Evolutionary conservation across 2,113 vertebrate species (phyloP), one percentile per base, ranked within the genome.

Genomic region (Hippocampus comes): DNA sequence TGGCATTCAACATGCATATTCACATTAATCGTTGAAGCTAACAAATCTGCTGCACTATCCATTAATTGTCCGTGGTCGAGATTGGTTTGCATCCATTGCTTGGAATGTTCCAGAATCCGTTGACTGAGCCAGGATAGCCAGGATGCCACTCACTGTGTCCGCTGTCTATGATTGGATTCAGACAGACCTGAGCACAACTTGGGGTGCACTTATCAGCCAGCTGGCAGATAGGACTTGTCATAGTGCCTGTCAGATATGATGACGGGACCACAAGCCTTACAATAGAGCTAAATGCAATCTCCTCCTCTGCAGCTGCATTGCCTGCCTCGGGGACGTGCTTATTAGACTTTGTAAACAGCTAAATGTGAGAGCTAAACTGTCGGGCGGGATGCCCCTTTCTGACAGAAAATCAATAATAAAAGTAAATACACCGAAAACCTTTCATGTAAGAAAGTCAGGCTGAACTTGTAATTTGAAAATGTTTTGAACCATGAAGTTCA

Each of bases 271-370:
- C 76, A 67, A 87, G 71, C 78, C 84, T 83, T 85, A 90, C 90
- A 91, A 89, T 93, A 82, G 82, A 81, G 84, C 87, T 88, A 88
- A 91, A 90, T 89, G 78, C 86, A 92, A 91, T 92, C 89, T 92
- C 88, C 87, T 88, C 77, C 85, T 82, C 82, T 81, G 79, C 83
- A 84, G 83, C 82, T 83, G 90, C 82, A 81, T 66, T 79, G 80
- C 30, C 78, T 73, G 81, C 89, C 87, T 87, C 73, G 55, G 86
- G 87, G 88, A 91, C 81, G 80, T 61, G 74, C 86, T 85, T 90
- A 87, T 91, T 87, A 91, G 89, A 89, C 84, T 88, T 90, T 87
- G 87, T 91, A 92, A 92, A 92, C 89, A 92, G 87, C 78, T 73
- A 79, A 79, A 87, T 82, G 75, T 81, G 81, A 88, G 78, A 23